Percentiles rank a stretch among this genome's conserved stretches.
Evolutionary conservation across 1,140 invertebrate genomes (phyloP).

Genomic region (Drosophila baimaii): DNA sequence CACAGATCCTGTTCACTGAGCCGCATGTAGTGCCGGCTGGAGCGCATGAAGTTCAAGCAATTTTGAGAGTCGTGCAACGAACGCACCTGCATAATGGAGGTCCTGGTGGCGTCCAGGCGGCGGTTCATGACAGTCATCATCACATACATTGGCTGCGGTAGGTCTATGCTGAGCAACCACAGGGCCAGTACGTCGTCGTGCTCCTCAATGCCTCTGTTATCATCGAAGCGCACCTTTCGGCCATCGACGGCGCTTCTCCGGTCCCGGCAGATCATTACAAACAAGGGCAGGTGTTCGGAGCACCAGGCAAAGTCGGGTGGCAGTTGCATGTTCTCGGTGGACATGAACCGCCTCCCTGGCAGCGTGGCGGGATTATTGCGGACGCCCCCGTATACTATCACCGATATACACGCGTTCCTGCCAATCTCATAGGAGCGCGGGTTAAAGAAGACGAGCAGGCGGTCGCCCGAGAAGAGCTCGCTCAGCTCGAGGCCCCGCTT

Average conservation of each 20-base stretch:
- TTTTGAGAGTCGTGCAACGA: conserved; percentile 25
- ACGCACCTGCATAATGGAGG: conserved; percentile 37
- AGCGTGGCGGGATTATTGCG: background rate
- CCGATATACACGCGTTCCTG: conserved; percentile 37
- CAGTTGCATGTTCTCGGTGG: conserved; percentile 12
- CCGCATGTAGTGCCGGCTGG: conserved; percentile 40
- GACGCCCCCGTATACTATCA: conserved; percentile 20
- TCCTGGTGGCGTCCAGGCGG: conserved; percentile 52
- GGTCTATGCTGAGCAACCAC: conserved; percentile 44
- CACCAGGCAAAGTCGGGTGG: background rate
- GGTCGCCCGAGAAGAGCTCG: conserved; percentile 23
- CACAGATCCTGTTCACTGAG: conserved; percentile 33
- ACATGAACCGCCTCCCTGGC: conserved; percentile 9
- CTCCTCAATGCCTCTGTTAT: too few relatives aligned
- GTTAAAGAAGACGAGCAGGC: conserved; percentile 36
- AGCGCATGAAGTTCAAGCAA: conserved; percentile 3
- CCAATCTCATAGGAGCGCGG: conserved; percentile 16
- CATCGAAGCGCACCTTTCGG: background rate
- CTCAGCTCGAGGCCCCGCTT: conserved; percentile 3
- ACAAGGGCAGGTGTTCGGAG: conserved; percentile 28
- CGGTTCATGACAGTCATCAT: conserved; percentile 46
- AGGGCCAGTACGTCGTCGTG: conserved; percentile 36
- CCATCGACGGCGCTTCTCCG: background rate
- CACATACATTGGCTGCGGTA: conserved; percentile 27
- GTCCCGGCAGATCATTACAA: conserved; percentile 51